Evolutionary conservation across 1,140 invertebrate species (phyloP), one percentile per base, ranked within the genome.

Genomic region (Plectrocnemia conspersa): DNA sequence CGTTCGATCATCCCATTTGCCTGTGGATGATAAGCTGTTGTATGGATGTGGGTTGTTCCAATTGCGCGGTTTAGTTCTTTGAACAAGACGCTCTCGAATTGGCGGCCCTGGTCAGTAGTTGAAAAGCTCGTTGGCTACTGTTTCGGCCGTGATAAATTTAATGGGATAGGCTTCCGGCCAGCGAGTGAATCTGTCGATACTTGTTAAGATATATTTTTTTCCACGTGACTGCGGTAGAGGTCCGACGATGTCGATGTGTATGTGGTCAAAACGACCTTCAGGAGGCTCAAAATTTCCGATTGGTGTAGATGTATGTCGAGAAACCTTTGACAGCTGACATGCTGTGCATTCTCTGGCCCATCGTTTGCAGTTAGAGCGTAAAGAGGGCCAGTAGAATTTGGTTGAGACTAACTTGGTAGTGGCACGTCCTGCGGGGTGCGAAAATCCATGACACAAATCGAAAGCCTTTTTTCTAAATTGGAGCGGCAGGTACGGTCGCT

Each of bases 1-100:
- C 72, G 54, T 49, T 76, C 71, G 2, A 75, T 61, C 59, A 72
- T 64, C 0, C 72, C 70, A 45, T 74, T 73, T 21, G 66, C 58
- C 15, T 53, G 45, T 7, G 71, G 69, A 59, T n/a, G n/a, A n/a
- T n/a, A n/a, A n/a, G n/a, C n/a, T n/a, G n/a, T n/a, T n/a, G n/a
- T n/a, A n/a, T n/a, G 53, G 4, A 52, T 36, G 36, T 65, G 61
- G 11, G 16, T 29, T 2, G 47, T 52, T 3, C 65, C 65, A 2
- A 59, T 18, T 2, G 64, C 6, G 21, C 19, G 16, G 0, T 38
- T 18, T 6, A 69, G 41, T 6, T 52, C 16, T 6, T 55, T 64
- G 44, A 44, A 63, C 3, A 63, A 21, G 27, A n/a, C n/a, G n/a
- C n/a, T n/a, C n/a, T n/a, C n/a, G n/a, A n/a, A n/a, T n/a, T n/a